Conservation (phyloP, 92 coral and sea anemone genomes). For the Actinostola sp. region DNA sequence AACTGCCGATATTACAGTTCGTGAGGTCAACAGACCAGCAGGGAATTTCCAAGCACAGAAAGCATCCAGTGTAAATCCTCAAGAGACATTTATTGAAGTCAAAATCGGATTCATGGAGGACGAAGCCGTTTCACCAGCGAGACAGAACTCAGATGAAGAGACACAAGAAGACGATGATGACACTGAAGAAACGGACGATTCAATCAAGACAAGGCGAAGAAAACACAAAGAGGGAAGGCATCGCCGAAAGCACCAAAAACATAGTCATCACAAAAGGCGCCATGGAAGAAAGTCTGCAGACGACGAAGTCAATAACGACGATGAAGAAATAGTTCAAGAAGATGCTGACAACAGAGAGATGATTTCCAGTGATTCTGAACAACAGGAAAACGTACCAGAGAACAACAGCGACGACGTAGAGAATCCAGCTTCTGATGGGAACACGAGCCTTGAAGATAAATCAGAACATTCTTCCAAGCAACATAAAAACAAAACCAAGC, state of each 20-base stretch:
- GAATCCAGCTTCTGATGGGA: too few species aligned
- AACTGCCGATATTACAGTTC: conserved; percentile 8
- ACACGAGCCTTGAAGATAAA: too few species aligned
- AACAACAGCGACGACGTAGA: too few species aligned
- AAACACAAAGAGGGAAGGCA: not conserved
- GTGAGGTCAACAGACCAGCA: not conserved
- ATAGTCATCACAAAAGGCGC: not conserved
- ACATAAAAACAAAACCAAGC: too few species aligned
- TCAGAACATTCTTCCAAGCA: too few species aligned
- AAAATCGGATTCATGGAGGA: conserved; percentile 3
- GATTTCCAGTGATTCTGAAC: not conserved
- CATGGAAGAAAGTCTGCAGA: not conserved
- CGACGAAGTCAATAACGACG: not conserved
- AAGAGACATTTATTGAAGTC: conserved; percentile 4
- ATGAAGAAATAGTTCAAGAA: too few species aligned
- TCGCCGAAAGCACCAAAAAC: not conserved
- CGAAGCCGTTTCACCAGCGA: too few species aligned
- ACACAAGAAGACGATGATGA: not conserved
- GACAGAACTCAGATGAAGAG: not conserved
- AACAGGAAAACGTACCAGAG: not conserved
- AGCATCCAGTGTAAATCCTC: not conserved
- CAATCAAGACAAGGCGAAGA: not conserved
- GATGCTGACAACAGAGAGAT: not conserved
- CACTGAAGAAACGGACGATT: not conserved
- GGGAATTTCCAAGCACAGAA: not conserved